phyloP scores from a whole-genome alignment of 2,113 vertebrate species.

The Sinocyclocheilus grahami region DNA sequence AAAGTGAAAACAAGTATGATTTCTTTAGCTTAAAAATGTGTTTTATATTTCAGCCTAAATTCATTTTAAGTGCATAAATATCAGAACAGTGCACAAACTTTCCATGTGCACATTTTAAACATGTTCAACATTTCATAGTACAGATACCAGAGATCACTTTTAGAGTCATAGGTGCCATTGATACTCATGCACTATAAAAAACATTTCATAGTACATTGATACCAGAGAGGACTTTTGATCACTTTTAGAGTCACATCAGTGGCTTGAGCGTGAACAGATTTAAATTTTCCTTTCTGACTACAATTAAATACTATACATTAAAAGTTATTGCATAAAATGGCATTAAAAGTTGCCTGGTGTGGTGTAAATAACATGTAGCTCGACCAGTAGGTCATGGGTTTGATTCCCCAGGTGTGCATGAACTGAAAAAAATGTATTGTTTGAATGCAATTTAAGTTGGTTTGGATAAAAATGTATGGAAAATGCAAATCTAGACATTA shows the following conservation, averaged over 20 bases:
- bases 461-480: not conserved
- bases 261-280: not conserved
- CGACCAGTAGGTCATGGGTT: not conserved
- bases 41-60: too few species aligned
- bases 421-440: not conserved
- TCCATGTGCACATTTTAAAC: constrained; percentile 4
- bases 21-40: not conserved
- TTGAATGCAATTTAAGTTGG: not conserved
- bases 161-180: not conserved
- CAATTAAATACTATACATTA: not conserved
- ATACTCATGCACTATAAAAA: not conserved
- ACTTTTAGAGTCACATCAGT: not conserved
- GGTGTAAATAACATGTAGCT: not conserved
- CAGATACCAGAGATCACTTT: too few species aligned
- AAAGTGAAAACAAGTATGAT: not conserved
- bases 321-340: not conserved
- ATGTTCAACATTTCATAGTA: not conserved
- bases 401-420: not conserved
- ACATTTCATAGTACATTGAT: too few species aligned
- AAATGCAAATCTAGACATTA: not conserved
- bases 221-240: not conserved
- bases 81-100: not conserved
- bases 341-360: not conserved
- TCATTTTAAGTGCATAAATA: not conserved
- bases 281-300: not conserved